Base-by-base conservation (phyloP, 1,140 invertebrate genomes). In the Calosoma granatense region DNA sequence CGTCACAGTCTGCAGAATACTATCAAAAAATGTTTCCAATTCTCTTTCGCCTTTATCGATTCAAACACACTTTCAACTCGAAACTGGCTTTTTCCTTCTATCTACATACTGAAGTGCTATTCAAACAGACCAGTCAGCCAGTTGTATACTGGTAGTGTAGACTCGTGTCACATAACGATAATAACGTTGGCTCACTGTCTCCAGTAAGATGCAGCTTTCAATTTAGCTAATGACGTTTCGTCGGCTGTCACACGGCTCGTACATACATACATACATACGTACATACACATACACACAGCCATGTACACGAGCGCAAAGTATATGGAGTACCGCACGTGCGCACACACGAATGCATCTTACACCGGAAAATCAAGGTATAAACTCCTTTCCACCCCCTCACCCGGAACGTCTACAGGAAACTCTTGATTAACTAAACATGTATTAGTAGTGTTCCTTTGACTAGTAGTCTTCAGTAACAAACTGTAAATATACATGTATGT, bases 151-250 rank as follows among this genome's bases (percentile, higher is more conserved):
- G 22, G 56, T 12, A 2, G 17, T 17, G 23, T 19, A 51, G 21
- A 20, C 60, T 58, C 61, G 60, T 56, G 58, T 56, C 22, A 17
- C 22, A 23, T 3, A 12, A 23, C 17, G 21, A 58, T 15, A n/a
- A 54, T 39, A 9, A 39, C 55, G n/a, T 56, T 62, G 65, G 61
- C 22, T 63, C 26, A 51, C 61, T 65, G 62, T 63, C 61, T 58
- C 60, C 57, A 59, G 56, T 65, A 67, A 68, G 64, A 70, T 70
- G 67, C 65, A 66, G 66, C 68, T 69, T 69, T 70, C 68, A 70
- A 70, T 70, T 70, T 70, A 64, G 66, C 68, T 70, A 70, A 70
- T 70, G 68, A 70, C 65, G 67, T 70, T 68, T 67, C 67, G 62
- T 67, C 66, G 67, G 66, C 66, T 69, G 68, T 70, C 67, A 68